phyloP scores from a whole-genome alignment of 2,113 vertebrate genomes.

The Hemicordylus capensis region DNA sequence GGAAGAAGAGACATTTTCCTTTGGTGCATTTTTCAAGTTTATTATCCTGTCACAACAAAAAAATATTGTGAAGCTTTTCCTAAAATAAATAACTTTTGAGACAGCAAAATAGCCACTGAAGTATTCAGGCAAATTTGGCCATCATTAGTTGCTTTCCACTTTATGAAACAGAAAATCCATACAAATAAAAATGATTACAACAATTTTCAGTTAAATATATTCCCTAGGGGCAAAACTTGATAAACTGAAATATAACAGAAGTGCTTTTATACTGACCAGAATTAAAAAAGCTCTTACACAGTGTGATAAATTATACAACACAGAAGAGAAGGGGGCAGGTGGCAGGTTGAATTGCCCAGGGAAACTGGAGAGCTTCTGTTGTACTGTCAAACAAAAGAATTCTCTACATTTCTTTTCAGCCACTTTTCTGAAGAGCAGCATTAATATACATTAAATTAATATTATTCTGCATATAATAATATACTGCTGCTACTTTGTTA shows the following conservation, averaged over 20 bases:
- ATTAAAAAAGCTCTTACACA: neutral
- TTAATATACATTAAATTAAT: too few relatives aligned
- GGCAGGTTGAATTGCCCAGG: neutral
- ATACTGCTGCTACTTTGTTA: neutral
- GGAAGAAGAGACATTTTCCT: neutral
- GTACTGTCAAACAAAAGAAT: neutral
- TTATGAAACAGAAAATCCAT: slow-evolving; percentile 10
- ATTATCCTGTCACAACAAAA: slow-evolving; percentile 19
- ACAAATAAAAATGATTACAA: slow-evolving; percentile 27
- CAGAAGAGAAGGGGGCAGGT: neutral
- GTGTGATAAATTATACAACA: neutral
- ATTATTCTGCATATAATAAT: neutral
- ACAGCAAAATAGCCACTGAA: slow-evolving; percentile 28
- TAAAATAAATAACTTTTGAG: slow-evolving; percentile 27
- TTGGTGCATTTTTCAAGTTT: neutral
- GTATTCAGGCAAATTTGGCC: slow-evolving; percentile 46
- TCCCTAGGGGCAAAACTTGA: neutral
- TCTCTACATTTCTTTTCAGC: neutral
- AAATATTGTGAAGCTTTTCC: slow-evolving; percentile 20
- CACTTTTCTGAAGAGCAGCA: neutral
- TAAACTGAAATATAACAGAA: neutral
- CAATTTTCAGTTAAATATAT: neutral
- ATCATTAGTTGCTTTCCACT: slow-evolving; percentile 3
- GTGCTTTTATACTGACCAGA: neutral
- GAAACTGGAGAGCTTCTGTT: neutral